Conservation (phyloP, 2,113 vertebrate species). For the Alouatta palliata region DNA sequence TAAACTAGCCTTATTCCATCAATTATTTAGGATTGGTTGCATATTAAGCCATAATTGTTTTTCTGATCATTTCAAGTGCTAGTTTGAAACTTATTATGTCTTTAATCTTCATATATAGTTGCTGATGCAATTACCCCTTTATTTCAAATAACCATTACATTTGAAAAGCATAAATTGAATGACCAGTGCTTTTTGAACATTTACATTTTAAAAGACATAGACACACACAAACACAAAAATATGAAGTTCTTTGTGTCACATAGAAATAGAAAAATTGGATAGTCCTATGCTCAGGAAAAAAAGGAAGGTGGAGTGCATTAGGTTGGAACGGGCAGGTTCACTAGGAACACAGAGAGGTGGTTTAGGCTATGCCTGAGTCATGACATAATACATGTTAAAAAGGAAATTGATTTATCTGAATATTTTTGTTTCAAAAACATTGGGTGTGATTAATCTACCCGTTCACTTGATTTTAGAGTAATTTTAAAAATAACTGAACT, state of each 20-base stretch:
- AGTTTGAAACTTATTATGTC: conserved; percentile 44
- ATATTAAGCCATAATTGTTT: conserved; percentile 71
- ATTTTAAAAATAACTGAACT: conserved; percentile 24
- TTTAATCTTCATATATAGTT: conserved; percentile 66
- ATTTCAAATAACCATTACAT: conserved; percentile 32
- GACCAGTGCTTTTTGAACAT: conserved; percentile 16
- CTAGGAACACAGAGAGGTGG: neutral
- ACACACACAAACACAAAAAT: neutral
- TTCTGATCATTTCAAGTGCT: conserved; percentile 63
- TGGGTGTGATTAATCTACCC: neutral
- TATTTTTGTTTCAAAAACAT: conserved; percentile 22
- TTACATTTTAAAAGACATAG: conserved; percentile 25
- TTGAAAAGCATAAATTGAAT: conserved; percentile 20
- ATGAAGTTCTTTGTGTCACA: neutral
- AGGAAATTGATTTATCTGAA: neutral
- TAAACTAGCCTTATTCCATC: conserved; percentile 67
- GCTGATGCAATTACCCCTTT: conserved; percentile 38
- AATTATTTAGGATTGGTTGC: conserved; percentile 72
- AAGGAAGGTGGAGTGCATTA: neutral
- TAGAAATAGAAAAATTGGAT: neutral
- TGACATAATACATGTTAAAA: neutral
- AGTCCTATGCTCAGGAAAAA: neutral
- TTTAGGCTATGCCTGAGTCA: neutral
- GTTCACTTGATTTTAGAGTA: neutral
- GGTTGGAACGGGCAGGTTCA: neutral